These are phyloP conservation scores for Atopsyche davidsoni DNA, from an alignment of 1,140 invertebrate genomes.

Conservation along the genomic window DNA sequence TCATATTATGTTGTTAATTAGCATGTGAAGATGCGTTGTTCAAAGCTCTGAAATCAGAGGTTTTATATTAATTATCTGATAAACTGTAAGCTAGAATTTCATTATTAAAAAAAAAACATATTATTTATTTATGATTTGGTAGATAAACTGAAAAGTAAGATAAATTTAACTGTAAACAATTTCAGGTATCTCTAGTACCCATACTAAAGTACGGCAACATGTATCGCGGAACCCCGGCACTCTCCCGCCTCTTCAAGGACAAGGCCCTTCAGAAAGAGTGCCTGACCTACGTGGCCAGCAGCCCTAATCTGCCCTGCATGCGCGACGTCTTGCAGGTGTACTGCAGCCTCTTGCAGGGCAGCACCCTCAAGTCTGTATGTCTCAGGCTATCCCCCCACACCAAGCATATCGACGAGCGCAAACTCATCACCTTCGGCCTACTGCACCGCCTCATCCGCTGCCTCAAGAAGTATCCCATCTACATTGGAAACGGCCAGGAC, in stretches of 20 bases:
- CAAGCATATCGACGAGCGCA: conserved; percentile 70
- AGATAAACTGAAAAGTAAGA: no score
- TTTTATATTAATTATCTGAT: no score
- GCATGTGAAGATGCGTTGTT: no score
- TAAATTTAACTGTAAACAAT: no score
- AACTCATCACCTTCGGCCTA: conserved; percentile 85
- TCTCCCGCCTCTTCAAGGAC: conserved; percentile 67
- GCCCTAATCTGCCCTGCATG: conserved; percentile 24
- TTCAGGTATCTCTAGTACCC: conserved; percentile 75
- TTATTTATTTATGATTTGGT: no score
- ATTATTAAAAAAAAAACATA: no score
- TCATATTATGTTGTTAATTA: no score
- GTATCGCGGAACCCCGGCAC: conserved; percentile 80
- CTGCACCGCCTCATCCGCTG: conserved; percentile 79
- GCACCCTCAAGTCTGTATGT: conserved; percentile 79
- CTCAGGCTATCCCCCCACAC: conserved; percentile 50
- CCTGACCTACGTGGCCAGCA: conserved; percentile 59
- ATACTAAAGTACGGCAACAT: conserved; percentile 93
- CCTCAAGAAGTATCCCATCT: conserved; percentile 70
- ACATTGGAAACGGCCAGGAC: conserved; percentile 39
- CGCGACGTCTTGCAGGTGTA: conserved; percentile 21
- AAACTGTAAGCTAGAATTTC: no score
- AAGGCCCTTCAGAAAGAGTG: conserved; percentile 67
- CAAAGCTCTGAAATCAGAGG: no score
- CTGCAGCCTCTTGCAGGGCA: conserved; percentile 47